Base-by-base conservation (phyloP, 1,140 invertebrate species). In the Diabrotica virgifera region DNA sequence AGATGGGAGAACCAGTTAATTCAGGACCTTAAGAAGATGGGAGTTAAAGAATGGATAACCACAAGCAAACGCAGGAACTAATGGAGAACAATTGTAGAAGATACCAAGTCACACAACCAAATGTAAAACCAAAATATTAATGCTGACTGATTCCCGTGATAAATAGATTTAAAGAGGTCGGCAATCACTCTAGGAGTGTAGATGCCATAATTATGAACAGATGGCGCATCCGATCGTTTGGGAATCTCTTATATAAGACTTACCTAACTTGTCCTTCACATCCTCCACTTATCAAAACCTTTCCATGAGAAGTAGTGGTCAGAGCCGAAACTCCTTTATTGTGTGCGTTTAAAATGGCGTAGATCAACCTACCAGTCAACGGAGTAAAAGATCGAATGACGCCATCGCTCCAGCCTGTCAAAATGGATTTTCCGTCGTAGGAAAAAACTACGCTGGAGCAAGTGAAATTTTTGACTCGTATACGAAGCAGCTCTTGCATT, bases 381-480 rank as follows among this genome's bases (percentile, higher is more conserved):
- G 93, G 91, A 0, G 90, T 92, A 75, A 94, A 95, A 5, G 90
- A 86, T 12, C 94, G 83, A 63, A 95, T 93, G 70, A 88, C 87
- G 46, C 93, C 93, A 83, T 96, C 94, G 78, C 93, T 91, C 94
- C 94, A 96, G 0, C 83, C 87, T 84, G 72, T 65, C 72, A 94
- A 80, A 67, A 95, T 89, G 58, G 85, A 86, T 73, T 87, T 88
- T 51, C 94, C 94, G 78, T 95, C 90, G 40, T 83, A 80, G 2
- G 89, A 82, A 76, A 96, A 93, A 8, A 86, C 83, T 10, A 96
- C 77, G 53, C 86, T 84, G 11, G 91, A 89, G 74, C 93, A 96
- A 8, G 86, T 86, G 76, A 95, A 94, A 80, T 96, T 96, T 6
- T 88, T 86, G 5, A 96, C 89, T 63, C 85, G 85, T 61, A 96